phyloP scores from a whole-genome alignment of 2,113 vertebrate genomes.

The Alethe diademata region DNA sequence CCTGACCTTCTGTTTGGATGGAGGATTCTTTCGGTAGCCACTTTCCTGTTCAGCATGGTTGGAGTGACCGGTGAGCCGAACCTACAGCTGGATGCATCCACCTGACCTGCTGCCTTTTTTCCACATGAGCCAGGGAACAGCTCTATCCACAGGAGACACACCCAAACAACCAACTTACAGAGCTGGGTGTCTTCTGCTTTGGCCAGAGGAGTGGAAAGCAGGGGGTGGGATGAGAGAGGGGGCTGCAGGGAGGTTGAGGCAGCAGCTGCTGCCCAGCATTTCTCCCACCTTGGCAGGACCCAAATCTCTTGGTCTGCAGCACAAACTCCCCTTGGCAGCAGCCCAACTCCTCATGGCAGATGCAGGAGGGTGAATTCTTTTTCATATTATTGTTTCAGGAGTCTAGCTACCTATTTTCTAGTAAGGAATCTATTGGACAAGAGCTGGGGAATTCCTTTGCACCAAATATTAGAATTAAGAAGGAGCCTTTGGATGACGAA shows the following conservation, averaged over 20 bases:
- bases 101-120: constrained; percentile 56
- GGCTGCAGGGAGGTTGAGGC: constrained; percentile 47
- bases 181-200: constrained; percentile 54
- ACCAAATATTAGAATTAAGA: constrained; percentile 88
- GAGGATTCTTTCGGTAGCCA: constrained; percentile 39
- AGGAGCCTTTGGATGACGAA: constrained; percentile 93
- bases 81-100: constrained; percentile 51
- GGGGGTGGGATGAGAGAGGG: constrained; percentile 33
- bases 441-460: constrained; percentile 81
- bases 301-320: constrained; percentile 46
- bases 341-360: constrained; percentile 62
- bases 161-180: constrained; percentile 23
- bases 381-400: constrained; percentile 80
- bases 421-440: constrained; percentile 81
- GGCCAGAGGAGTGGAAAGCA: constrained; percentile 18
- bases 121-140: constrained; percentile 54
- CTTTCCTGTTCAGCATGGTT: constrained; percentile 21
- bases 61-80: constrained; percentile 34
- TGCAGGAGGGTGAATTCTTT: constrained; percentile 74
- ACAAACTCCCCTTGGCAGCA: constrained; percentile 53
- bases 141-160: constrained; percentile 24
- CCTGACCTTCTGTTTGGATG: constrained; percentile 37
- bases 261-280: constrained; percentile 27
- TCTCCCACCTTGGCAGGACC: constrained; percentile 60
- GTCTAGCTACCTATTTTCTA: constrained; percentile 78